Conservation (phyloP, 2,113 vertebrate genomes). For the Pterocles orientalis region DNA sequence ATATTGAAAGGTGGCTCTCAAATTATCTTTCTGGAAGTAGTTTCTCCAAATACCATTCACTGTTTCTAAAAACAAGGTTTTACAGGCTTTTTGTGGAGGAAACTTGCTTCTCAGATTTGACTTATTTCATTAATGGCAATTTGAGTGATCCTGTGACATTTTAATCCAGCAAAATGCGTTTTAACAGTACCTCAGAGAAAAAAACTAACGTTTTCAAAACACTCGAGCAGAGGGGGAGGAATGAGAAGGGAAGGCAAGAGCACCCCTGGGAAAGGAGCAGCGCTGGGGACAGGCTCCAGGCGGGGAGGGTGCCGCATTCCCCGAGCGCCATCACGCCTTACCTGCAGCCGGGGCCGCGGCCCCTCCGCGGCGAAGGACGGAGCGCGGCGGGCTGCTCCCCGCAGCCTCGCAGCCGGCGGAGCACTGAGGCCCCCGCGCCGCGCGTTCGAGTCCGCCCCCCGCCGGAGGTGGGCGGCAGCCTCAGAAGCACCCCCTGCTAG, state of each 20-base stretch:
- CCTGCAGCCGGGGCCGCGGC: not conserved
- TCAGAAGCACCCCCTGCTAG: accelerated
- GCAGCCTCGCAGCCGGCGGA: not conserved
- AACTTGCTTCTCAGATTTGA: not conserved
- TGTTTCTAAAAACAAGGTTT: not conserved
- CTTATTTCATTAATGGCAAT: not conserved
- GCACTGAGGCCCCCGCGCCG: not conserved
- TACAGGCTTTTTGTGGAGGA: not conserved
- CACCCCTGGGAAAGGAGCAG: not conserved
- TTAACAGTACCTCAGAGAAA: not conserved
- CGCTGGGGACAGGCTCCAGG: not conserved
- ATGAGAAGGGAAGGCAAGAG: not conserved
- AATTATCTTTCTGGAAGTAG: not conserved
- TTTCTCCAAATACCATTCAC: not conserved
- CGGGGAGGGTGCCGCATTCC: not conserved
- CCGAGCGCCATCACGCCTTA: not conserved
- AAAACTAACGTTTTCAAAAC: accelerated
- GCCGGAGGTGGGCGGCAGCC: not conserved
- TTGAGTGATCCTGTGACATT: not conserved
- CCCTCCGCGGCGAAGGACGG: not conserved
- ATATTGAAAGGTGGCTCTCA: not conserved
- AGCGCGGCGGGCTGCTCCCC: not conserved
- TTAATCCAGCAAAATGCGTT: not conserved
- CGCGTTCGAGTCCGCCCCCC: constrained; percentile 25
- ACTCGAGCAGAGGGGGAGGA: accelerated